Percentiles rank a stretch among this genome's conserved stretches.
Evolutionary conservation across 2,888 invertebrate species (phyloP).

Genomic region (Onthophagus sagittarius): DNA sequence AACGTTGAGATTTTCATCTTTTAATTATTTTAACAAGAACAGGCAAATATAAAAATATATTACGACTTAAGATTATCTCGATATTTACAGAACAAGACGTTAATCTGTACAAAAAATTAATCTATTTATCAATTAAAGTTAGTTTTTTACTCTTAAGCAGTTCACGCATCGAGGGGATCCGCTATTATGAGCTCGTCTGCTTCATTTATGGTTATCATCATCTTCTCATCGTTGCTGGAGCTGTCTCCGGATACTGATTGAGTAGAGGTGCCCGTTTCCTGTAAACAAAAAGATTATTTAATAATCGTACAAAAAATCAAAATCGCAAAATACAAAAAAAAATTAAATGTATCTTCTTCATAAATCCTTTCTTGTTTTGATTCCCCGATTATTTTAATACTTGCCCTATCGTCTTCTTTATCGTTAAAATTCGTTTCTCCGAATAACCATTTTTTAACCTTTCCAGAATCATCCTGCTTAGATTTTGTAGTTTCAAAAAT

Average conservation of each 20-base stretch:
- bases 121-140: neutral
- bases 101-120: conserved; percentile 7
- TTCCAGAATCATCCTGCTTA: neutral
- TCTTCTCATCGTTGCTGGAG: conserved; percentile 68
- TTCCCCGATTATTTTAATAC: neutral
- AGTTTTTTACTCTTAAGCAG: conserved; percentile 14
- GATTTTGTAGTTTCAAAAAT: neutral
- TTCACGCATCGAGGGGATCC: conserved; percentile 40
- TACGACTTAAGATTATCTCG: conserved; percentile 18
- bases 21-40: neutral
- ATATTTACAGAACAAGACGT: conserved; percentile 18
- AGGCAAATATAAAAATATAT: conserved; percentile 22
- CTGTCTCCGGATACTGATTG: conserved; percentile 69
- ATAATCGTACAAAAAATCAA: neutral
- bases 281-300: conserved; percentile 34
- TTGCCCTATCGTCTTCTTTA: neutral
- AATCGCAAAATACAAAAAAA: no score
- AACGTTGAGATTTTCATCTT: conserved; percentile 10
- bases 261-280: conserved; percentile 72
- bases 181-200: conserved; percentile 47
- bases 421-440: neutral
- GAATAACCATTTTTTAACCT: neutral
- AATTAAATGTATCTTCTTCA: neutral
- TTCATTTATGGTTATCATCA: conserved; percentile 68
- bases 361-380: neutral